Evolutionary conservation across 2,113 vertebrate genomes (phyloP).

Genomic region (Gambusia affinis): DNA sequence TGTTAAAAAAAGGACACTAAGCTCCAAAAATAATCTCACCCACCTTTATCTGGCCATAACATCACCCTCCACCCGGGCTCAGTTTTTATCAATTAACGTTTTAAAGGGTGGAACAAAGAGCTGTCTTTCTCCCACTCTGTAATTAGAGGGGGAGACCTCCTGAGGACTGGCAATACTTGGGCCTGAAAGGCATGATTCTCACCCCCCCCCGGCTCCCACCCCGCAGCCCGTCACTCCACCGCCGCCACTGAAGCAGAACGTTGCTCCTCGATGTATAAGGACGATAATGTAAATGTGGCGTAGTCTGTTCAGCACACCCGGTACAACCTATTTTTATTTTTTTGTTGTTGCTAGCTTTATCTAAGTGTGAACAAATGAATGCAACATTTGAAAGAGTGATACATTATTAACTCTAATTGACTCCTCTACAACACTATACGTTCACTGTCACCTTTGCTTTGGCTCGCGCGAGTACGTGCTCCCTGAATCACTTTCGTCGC

Average conservation of each 20-base stretch:
- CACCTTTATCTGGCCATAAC: constrained; percentile 65
- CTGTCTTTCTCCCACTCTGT: constrained; percentile 74
- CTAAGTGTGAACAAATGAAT: constrained; percentile 76
- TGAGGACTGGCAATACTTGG: constrained; percentile 72
- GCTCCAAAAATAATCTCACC: constrained; percentile 51
- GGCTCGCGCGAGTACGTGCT: constrained; percentile 49
- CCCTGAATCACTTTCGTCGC: constrained; percentile 57
- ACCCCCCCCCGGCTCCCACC: constrained; percentile 13
- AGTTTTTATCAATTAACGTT: constrained; percentile 83
- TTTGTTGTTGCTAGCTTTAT: constrained; percentile 58
- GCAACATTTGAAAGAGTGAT: constrained; percentile 74
- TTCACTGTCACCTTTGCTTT: constrained; percentile 70
- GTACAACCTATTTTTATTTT: constrained; percentile 40
- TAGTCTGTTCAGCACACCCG: constrained; percentile 58
- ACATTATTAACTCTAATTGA: constrained; percentile 80
- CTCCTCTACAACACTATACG: constrained; percentile 72
- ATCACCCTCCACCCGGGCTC: constrained; percentile 56
- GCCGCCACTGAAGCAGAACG: constrained; percentile 63
- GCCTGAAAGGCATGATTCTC: constrained; percentile 72
- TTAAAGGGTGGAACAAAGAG: constrained; percentile 84
- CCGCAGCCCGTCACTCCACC: constrained; percentile 5
- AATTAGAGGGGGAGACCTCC: constrained; percentile 80
- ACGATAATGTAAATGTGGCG: constrained; percentile 74
- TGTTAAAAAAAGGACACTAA: constrained; percentile 68
- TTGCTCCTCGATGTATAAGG: constrained; percentile 68